Evolutionary conservation across 2,888 invertebrate genomes (phyloP), one percentile per base, ranked within the genome.

Genomic region (Gortyna flavago): DNA sequence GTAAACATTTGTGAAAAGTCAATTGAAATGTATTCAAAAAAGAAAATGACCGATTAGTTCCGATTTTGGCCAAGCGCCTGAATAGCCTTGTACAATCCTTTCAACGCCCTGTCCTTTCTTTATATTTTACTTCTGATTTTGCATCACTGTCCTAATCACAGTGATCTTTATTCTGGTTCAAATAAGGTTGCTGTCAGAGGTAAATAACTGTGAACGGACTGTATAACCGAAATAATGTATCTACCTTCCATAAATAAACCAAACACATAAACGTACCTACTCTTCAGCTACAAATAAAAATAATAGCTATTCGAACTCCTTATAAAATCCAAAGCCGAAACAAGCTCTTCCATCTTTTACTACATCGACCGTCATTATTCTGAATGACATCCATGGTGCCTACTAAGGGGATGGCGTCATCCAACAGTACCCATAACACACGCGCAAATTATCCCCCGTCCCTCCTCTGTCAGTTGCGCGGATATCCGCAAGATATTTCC

Each of bases 401-500:
- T 65, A 86, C 54, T 69, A 88, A 76, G 71, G 62, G 64, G 25
- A 57, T 77, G 71, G 77, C 73, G 79, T 75, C 80, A 87, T 72
- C 41, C 44, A 61, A 77, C 59, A 81, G 77, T 66, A 51, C 32
- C 75, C 61, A 66, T 79, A 87, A 80, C 76, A 80, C 76, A 86
- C 71, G 75, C 64, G 79, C 54, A 77, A 85, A 86, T 81, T 82
- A 85, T 74, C 74, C 83, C 64, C 77, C 67, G 51, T 79, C 84
- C 77, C 81, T 74, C 79, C 79, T 76, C n/a, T 81, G 81, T 87
- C 85, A 85, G 81, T 78, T 81, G 76, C 76, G 82, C 89, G 90
- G 90, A 90, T 89, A 86, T 91, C 89, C 88, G 86, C 77, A 80
- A 81, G 85, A 86, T 84, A 85, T 89, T 89, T 88, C 88, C 88